phyloP scores from a whole-genome alignment of 2,797 vertebrate genomes.

The Sebastes umbrosus region DNA sequence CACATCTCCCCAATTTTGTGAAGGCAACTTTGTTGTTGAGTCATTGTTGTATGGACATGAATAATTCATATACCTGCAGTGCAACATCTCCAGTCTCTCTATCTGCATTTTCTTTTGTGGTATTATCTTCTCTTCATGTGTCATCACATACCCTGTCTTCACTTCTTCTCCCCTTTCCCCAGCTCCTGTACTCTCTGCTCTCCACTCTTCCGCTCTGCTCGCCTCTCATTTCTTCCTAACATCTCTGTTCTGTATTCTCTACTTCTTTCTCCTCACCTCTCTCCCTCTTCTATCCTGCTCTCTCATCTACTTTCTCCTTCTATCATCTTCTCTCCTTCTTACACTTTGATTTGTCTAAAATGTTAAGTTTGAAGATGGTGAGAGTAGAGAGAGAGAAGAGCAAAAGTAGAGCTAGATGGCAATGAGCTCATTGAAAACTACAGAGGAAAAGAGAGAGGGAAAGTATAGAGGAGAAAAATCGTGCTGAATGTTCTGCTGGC shows the following conservation, averaged over 20 bases:
- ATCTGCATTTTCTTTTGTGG: conserved; percentile 32
- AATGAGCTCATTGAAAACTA: conserved; percentile 40
- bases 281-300: conserved; percentile 9
- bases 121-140: conserved; percentile 39
- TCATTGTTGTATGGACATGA: conserved; percentile 39
- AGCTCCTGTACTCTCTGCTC: neutral
- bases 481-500: conserved; percentile 33
- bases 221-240: conserved; percentile 14
- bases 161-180: neutral
- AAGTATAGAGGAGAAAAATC: conserved; percentile 16
- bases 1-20: conserved; percentile 4
- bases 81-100: conserved; percentile 27
- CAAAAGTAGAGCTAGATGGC: conserved; percentile 21
- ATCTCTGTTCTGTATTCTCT: conserved; percentile 26
- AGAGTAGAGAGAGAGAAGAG: conserved; percentile 15
- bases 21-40: conserved; percentile 44
- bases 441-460: conserved; percentile 1
- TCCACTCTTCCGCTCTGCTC: conserved; percentile 4
- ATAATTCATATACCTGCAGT: conserved; percentile 48
- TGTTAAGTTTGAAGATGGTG: conserved; percentile 51
- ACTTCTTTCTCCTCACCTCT: conserved; percentile 17
- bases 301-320: conserved; percentile 19
- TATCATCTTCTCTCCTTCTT: conserved; percentile 34
- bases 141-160: conserved; percentile 32
- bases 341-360: conserved; percentile 67